phyloP scores from a whole-genome alignment of 2,797 vertebrate species.

The Steatocranus sp. region DNA sequence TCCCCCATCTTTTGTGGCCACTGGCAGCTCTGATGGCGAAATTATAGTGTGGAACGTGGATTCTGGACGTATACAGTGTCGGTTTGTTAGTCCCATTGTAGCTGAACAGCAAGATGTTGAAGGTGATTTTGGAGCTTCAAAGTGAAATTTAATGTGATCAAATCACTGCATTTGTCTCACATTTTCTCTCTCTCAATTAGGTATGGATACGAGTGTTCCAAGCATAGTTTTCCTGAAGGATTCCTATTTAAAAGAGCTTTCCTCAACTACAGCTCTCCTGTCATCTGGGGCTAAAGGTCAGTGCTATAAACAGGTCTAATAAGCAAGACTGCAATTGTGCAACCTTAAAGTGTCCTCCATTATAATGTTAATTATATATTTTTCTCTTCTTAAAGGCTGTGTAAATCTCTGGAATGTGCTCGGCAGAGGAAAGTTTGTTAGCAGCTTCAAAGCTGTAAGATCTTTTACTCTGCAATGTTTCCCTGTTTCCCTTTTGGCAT shows the following conservation, averaged over 20 bases:
- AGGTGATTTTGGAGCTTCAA: slow-evolving; percentile 34
- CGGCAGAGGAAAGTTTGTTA: slow-evolving; percentile 49
- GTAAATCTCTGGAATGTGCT: slow-evolving; percentile 76
- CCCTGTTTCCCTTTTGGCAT: background rate
- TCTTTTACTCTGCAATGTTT: background rate
- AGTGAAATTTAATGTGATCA: background rate
- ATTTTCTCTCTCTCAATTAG: slow-evolving; percentile 12
- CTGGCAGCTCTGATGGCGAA: slow-evolving; percentile 75
- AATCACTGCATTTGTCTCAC: background rate
- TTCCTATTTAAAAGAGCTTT: slow-evolving; percentile 32
- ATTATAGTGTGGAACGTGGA: slow-evolving; percentile 76
- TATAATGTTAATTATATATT: slow-evolving; percentile 15
- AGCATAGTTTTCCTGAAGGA: slow-evolving; percentile 68
- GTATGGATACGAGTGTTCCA: slow-evolving; percentile 57
- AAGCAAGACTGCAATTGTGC: slow-evolving; percentile 10
- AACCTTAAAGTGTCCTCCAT: background rate
- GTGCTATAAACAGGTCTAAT: background rate
- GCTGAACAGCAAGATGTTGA: background rate
- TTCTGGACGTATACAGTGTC: slow-evolving; percentile 69
- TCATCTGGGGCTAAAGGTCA: slow-evolving; percentile 68
- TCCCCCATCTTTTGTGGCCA: slow-evolving; percentile 72
- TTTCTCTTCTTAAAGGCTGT: slow-evolving; percentile 52
- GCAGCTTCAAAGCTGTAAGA: slow-evolving; percentile 75
- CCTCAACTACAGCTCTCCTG: slow-evolving; percentile 57
- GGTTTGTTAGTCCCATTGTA: slow-evolving; percentile 42